Evolutionary conservation across 2,113 vertebrate genomes (phyloP).

Genomic region (Tiliqua scincoides): DNA sequence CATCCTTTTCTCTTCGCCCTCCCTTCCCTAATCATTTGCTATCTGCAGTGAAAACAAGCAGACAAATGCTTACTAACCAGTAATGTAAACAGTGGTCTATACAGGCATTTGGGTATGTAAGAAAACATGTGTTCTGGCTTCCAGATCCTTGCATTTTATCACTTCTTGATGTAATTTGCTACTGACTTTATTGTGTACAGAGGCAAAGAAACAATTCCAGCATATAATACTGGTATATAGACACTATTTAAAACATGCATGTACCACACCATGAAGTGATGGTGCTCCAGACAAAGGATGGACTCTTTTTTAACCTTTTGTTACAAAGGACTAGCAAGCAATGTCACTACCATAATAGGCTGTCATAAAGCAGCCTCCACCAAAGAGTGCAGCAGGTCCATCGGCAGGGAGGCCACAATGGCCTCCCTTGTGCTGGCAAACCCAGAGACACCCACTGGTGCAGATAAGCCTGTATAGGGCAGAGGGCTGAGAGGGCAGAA

Average conservation of each 20-base stretch:
- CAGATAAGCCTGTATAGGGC: too few relatives aligned
- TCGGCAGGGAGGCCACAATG: too few relatives aligned
- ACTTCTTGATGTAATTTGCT: conserved; percentile 62
- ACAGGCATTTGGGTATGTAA: conserved; percentile 52
- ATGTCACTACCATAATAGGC: background rate
- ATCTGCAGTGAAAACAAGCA: conserved; percentile 59
- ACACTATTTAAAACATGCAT: background rate
- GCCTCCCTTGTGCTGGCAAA: too few relatives aligned
- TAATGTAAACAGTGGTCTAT: conserved; percentile 49
- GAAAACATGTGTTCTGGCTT: conserved; percentile 60
- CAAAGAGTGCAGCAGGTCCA: too few relatives aligned
- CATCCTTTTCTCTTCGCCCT: background rate
- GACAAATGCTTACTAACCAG: conserved; percentile 51
- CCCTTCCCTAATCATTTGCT: conserved; percentile 32
- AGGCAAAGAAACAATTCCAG: conserved; percentile 49
- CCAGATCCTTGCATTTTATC: conserved; percentile 44
- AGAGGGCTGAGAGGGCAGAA: too few relatives aligned
- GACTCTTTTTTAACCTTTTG: background rate
- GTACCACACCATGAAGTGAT: background rate
- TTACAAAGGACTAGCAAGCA: background rate
- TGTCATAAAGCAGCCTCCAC: too few relatives aligned
- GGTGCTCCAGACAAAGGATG: background rate
- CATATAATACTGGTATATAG: background rate
- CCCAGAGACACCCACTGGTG: too few relatives aligned
- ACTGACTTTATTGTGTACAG: conserved; percentile 57